Percentiles rank a stretch among this genome's conserved stretches.
Conservation (phyloP, 2,797 vertebrate species). For the Hydrophis major region DNA sequence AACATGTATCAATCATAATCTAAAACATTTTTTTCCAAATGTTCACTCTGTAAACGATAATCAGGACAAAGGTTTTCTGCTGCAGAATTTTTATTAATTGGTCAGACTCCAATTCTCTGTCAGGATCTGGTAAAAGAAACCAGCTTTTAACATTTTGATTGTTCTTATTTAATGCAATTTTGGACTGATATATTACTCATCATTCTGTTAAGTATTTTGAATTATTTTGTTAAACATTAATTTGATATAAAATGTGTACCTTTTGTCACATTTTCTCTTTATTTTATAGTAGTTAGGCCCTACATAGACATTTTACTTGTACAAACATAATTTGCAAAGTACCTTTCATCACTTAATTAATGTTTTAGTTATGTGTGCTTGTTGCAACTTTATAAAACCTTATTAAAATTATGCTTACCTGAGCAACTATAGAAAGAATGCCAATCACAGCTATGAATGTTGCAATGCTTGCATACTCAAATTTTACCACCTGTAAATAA, state of each 20-base stretch:
- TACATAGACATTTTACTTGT: background rate
- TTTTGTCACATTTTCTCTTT: background rate
- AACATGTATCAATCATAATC: background rate
- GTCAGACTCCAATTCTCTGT: background rate
- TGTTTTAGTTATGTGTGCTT: background rate
- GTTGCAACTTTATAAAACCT: background rate
- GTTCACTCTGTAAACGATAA: background rate
- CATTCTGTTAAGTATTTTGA: background rate
- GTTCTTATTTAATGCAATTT: background rate
- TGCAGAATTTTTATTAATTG: background rate
- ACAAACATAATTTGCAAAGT: background rate
- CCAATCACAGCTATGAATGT: conserved; percentile 93
- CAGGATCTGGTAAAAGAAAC: background rate
- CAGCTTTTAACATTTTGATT: background rate
- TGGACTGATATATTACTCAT: background rate
- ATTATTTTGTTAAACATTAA: background rate
- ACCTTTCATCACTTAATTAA: background rate
- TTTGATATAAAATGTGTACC: background rate
- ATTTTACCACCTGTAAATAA: conserved; percentile 82
- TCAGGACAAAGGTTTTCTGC: background rate
- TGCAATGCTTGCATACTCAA: conserved; percentile 86
- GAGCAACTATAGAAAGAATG: conserved; percentile 90
- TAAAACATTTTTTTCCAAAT: background rate
- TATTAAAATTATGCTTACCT: conserved; percentile 74
- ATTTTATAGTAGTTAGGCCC: background rate